Evolutionary conservation across 2,888 invertebrate species (phyloP).

Genomic region (Agrotis ipsilon): DNA sequence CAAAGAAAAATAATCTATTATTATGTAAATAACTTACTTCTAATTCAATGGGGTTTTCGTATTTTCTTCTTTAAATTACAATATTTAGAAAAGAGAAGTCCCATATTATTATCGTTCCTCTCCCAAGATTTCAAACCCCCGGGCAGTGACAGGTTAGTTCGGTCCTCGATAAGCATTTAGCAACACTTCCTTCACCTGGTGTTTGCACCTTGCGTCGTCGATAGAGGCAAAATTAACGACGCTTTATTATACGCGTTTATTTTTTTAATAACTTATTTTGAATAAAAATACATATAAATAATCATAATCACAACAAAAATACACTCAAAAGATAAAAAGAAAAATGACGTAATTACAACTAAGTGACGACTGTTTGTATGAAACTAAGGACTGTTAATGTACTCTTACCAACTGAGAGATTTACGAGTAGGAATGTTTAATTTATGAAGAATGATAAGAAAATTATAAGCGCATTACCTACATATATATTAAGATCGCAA

Average conservation of each 20-base stretch:
- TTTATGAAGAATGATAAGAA: not conserved
- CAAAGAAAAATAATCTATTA: too few relatives aligned
- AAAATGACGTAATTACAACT: not conserved
- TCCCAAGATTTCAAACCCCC: constrained; percentile 23
- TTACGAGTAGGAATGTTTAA: not conserved
- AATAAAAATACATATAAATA: not conserved
- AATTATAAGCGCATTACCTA: not conserved
- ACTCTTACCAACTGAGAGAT: not conserved
- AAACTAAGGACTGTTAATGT: not conserved
- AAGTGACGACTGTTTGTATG: not conserved
- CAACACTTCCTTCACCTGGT: constrained; percentile 51
- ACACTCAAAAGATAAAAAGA: not conserved
- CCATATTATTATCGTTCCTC: not conserved
- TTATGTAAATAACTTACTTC: too few relatives aligned
- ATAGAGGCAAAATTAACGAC: constrained; percentile 34
- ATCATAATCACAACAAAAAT: not conserved
- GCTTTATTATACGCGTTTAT: constrained; percentile 41
- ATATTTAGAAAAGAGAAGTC: not conserved
- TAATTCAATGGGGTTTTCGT: too few relatives aligned
- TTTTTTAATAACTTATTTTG: too few relatives aligned
- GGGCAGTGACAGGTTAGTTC: constrained; percentile 52
- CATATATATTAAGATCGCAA: too few relatives aligned
- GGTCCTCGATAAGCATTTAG: constrained; percentile 50
- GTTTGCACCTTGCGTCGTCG: constrained; percentile 49
- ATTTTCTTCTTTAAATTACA: not conserved